Conservation (phyloP, 1,140 invertebrate genomes). For the Polyergus mexicanus region DNA sequence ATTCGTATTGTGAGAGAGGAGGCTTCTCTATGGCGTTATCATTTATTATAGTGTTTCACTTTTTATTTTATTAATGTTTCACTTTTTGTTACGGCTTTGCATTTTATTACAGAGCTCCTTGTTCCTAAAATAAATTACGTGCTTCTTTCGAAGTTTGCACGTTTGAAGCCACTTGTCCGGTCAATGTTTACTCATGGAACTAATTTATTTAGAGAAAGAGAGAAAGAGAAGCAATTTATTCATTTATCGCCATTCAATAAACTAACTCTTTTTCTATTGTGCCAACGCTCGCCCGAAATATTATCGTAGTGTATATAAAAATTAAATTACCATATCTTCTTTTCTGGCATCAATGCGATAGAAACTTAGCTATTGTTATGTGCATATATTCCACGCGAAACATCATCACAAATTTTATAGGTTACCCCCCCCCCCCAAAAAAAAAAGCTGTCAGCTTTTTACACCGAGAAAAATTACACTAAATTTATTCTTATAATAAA, state of each 20-base stretch:
- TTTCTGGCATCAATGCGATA: background rate
- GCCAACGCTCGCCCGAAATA: background rate
- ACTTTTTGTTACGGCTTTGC: too few relatives aligned
- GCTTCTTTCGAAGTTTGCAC: conserved; percentile 4
- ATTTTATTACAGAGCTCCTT: background rate
- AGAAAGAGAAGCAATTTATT: conserved; percentile 11
- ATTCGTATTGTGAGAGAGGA: too few relatives aligned
- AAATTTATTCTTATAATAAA: too few relatives aligned
- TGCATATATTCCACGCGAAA: background rate
- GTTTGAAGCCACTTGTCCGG: background rate
- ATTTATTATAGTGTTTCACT: too few relatives aligned
- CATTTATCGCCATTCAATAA: conserved; percentile 21
- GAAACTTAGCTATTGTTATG: background rate
- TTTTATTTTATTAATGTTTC: too few relatives aligned
- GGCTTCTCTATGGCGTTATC: too few relatives aligned
- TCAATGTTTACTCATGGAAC: background rate
- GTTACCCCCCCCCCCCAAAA: background rate
- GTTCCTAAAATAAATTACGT: conserved; percentile 27
- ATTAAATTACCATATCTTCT: conserved; percentile 28
- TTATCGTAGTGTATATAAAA: conserved; percentile 4
- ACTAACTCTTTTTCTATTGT: conserved; percentile 38
- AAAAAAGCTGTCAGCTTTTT: background rate
- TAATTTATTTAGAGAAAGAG: background rate
- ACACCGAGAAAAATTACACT: background rate
- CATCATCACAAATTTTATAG: background rate